Conservation (phyloP, 2,888 invertebrate species). For the Agrotis clavis region DNA sequence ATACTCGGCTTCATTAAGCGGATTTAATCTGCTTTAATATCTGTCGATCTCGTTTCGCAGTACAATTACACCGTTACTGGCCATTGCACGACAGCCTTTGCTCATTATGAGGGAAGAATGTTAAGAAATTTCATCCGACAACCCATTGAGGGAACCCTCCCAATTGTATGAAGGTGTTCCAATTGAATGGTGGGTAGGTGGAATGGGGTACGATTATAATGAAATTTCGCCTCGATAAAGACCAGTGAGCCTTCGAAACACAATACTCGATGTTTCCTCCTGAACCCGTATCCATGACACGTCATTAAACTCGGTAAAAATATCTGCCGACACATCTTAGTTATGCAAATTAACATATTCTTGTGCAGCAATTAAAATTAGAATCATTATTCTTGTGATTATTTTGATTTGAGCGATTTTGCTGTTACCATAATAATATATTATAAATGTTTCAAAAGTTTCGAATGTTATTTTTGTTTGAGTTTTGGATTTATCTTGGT, state of each 20-base stretch:
- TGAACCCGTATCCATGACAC: slow-evolving; percentile 89
- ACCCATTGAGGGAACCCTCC: slow-evolving; percentile 90
- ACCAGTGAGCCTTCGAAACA: slow-evolving; percentile 88
- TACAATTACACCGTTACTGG: slow-evolving; percentile 90
- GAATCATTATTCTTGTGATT: slow-evolving; percentile 38
- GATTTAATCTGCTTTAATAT: slow-evolving; percentile 88
- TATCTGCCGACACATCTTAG: slow-evolving; percentile 88
- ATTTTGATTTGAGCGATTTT: slow-evolving; percentile 31
- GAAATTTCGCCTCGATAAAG: slow-evolving; percentile 90
- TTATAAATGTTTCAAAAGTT: background rate
- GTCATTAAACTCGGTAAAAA: slow-evolving; percentile 88
- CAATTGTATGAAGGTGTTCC: slow-evolving; percentile 91
- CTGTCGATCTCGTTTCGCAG: slow-evolving; percentile 87
- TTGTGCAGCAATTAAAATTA: slow-evolving; percentile 70
- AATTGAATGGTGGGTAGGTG: slow-evolving; percentile 87
- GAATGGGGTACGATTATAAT: slow-evolving; percentile 89
- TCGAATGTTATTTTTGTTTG: background rate
- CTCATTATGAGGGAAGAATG: slow-evolving; percentile 89
- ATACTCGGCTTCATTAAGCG: slow-evolving; percentile 83
- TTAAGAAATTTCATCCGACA: slow-evolving; percentile 91
- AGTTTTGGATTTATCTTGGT: background rate
- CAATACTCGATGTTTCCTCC: slow-evolving; percentile 90
- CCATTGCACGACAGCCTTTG: slow-evolving; percentile 88
- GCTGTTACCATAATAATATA: background rate
- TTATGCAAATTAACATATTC: slow-evolving; percentile 84